Evolutionary conservation across 2,888 invertebrate genomes (phyloP).

Genomic region (Amphimallon solstitiale): DNA sequence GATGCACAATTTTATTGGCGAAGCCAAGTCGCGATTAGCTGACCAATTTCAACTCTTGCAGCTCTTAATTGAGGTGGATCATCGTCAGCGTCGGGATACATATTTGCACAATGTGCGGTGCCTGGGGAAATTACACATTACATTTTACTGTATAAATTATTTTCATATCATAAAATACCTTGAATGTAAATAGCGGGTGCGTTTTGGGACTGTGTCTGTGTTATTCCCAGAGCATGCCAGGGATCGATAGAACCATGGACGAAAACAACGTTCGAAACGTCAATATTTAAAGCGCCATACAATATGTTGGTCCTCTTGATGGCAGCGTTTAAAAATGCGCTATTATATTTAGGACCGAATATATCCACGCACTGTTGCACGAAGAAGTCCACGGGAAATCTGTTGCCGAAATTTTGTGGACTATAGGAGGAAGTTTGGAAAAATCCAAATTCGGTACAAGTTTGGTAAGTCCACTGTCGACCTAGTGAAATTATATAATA

Average conservation of each 20-base stretch:
- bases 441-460: constrained; percentile 96
- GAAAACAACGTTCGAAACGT: constrained; percentile 79
- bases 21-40: constrained; percentile 70
- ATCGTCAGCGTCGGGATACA: constrained; percentile 79
- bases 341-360: constrained; percentile 78
- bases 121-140: constrained; percentile 65
- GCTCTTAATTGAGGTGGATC: constrained; percentile 75
- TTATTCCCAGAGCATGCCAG: constrained; percentile 85
- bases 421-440: constrained; percentile 86
- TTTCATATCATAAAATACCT: constrained; percentile 63
- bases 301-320: constrained; percentile 79
- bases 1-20: too few species aligned
- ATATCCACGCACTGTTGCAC: constrained; percentile 84
- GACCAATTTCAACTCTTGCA: constrained; percentile 74
- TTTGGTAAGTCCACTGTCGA: constrained; percentile 94
- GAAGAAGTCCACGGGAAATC: constrained; percentile 81
- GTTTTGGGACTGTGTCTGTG: constrained; percentile 65
- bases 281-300: constrained; percentile 80
- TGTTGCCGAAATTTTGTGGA: constrained; percentile 75
- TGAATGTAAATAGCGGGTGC: constrained; percentile 80
- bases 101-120: constrained; percentile 94
- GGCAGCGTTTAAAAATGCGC: constrained; percentile 69
- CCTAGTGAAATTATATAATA: constrained; percentile 59
- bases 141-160: not conserved
- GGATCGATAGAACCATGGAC: constrained; percentile 92